Base-by-base conservation (phyloP, 2,888 invertebrate species). In the Epistrophe grossulariae region DNA sequence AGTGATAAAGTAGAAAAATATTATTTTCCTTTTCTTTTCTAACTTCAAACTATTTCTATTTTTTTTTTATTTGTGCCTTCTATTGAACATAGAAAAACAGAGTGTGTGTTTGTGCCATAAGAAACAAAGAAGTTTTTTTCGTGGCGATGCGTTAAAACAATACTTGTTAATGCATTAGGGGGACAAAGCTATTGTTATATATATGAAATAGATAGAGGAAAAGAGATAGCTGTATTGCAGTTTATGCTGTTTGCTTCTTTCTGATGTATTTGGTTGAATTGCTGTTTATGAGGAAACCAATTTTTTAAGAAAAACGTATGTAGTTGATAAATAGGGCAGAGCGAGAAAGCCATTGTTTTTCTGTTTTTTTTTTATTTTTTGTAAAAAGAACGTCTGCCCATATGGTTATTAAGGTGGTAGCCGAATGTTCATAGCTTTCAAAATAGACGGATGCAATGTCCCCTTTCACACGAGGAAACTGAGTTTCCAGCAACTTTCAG, bases 111-210 rank as follows among this genome's bases (percentile, higher is more conserved):
- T 87, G 79, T 82, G 72, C 70, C 59, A 66, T 79, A 76, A 87
- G 87, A 76, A 83, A 87, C 87, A 87, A 87, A 87, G 87, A 79
- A 87, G 83, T 85, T 81, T 83, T 78, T n/a, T n/a, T 50, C 24
- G 11, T 48, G 31, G 11, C 45, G 74, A 82, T 83, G 83, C 79
- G 55, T 50, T 68, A 19, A n/a, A 35, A 68, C 35, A 38, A 68
- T 68, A 76, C 79, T 87, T 79, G 82, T 79, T 79, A 83, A 59
- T 83, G 74, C 83, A 72, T 76, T 59, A 71, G 62, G 62, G 35
- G 28, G 40, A 82, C 38, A 82, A 82, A n/a, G 62, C 13, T 17
- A 79, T 59, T 70, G 24, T 71, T 77, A 24, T 55, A 35, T 38
- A 62, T 35, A 35, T 35, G 8, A 28, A 50, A 64, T 55, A 70